Conservation (phyloP, 23 tunicate species). For the Oikopleura dioica region DNA sequence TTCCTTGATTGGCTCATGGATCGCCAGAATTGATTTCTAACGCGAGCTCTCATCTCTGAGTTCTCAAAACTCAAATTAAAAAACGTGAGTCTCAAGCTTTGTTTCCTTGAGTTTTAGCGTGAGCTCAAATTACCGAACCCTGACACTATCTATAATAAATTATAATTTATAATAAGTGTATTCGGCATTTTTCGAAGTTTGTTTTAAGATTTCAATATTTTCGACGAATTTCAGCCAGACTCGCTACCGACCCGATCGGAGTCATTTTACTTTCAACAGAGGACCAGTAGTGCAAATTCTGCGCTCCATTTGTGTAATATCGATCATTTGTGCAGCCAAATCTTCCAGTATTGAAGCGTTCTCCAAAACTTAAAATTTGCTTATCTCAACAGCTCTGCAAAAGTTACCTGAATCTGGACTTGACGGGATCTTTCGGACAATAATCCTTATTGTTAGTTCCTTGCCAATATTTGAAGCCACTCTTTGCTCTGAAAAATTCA, state of each 20-base stretch:
- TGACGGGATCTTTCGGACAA: slow-evolving; percentile 4
- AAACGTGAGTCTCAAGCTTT: too few species aligned
- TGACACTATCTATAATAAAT: too few species aligned
- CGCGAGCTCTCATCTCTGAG: too few species aligned
- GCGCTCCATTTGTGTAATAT: neutral
- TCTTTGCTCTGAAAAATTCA: neutral
- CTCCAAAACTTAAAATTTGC: too few species aligned
- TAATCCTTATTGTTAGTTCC: neutral
- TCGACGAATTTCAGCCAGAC: neutral
- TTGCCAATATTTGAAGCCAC: neutral
- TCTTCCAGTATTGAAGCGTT: neutral
- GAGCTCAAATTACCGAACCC: too few species aligned
- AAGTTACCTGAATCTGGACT: neutral
- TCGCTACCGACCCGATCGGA: slow-evolving; percentile 2
- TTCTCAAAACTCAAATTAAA: too few species aligned
- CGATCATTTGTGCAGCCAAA: neutral
- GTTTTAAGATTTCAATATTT: neutral
- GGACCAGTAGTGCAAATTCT: neutral
- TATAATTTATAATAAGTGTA: too few species aligned
- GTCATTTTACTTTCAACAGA: neutral
- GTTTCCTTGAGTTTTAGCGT: too few species aligned
- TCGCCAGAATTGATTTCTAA: too few species aligned
- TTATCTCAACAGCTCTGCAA: too few species aligned
- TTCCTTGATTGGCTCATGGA: too few species aligned
- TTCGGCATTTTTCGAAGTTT: too few species aligned